Conservation (phyloP, 2,797 vertebrate species). For the Amphiprion clarkii region DNA sequence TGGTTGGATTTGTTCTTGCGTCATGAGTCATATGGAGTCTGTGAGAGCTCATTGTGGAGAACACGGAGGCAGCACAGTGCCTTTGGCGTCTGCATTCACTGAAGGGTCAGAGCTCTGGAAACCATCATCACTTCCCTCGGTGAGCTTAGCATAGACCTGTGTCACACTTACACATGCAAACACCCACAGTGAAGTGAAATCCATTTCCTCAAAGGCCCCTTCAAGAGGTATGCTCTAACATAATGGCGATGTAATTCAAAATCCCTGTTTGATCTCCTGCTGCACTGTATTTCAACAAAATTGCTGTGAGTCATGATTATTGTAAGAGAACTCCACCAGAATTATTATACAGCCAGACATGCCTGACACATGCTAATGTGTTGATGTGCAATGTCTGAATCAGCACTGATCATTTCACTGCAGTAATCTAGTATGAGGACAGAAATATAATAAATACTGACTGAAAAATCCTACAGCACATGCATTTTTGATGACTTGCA, state of each 20-base stretch:
- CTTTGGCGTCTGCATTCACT: slow-evolving; percentile 26
- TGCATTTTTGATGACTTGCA: not conserved
- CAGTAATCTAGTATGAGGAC: not conserved
- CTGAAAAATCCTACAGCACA: not conserved
- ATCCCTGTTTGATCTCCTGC: not conserved
- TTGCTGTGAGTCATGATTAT: not conserved
- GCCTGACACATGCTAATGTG: not conserved
- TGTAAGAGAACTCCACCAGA: not conserved
- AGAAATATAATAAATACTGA: not conserved
- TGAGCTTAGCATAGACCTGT: slow-evolving; percentile 12
- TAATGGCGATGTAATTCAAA: slow-evolving; percentile 35
- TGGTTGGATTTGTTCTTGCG: slow-evolving; percentile 1
- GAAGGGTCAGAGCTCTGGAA: slow-evolving; percentile 51
- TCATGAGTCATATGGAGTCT: slow-evolving; percentile 45
- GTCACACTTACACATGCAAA: slow-evolving; percentile 12
- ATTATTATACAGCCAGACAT: slow-evolving; percentile 9
- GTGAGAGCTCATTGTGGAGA: slow-evolving; percentile 48
- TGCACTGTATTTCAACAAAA: slow-evolving; percentile 3
- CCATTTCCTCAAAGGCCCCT: slow-evolving; percentile 19
- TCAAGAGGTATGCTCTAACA: slow-evolving; percentile 21
- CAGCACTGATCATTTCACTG: slow-evolving; percentile 12
- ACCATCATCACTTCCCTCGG: slow-evolving; percentile 31
- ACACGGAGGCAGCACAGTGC: slow-evolving; percentile 22
- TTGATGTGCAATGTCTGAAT: slow-evolving; percentile 4
- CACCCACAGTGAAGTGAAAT: slow-evolving; percentile 9